These are phyloP conservation scores for Malacosoma neustria DNA, from an alignment of 2,888 invertebrate species.

Conservation along the genomic window DNA sequence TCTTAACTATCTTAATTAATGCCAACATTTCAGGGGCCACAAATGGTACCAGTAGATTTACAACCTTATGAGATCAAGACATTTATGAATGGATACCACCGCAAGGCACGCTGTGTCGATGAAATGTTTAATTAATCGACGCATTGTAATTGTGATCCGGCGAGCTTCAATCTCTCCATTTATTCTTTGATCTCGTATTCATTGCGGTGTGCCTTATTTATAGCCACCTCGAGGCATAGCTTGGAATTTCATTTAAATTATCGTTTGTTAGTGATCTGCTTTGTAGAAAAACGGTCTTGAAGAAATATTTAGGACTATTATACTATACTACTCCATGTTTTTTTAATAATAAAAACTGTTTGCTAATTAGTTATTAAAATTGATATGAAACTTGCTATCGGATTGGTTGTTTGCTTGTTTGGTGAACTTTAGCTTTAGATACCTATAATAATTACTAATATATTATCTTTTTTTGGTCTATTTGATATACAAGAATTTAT, in stretches of 20 bases:
- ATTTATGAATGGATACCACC: conserved; percentile 13
- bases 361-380: too few relatives aligned
- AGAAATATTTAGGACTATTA: too few relatives aligned
- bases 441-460: too few relatives aligned
- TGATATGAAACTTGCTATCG: too few relatives aligned
- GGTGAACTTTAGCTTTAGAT: too few relatives aligned
- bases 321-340: too few relatives aligned
- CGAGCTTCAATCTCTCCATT: neutral
- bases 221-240: neutral
- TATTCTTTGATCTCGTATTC: conserved; percentile 6
- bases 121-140: conserved; percentile 12
- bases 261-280: too few relatives aligned
- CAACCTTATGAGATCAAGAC: neutral
- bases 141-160: conserved; percentile 6
- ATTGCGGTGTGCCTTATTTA: neutral
- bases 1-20: too few relatives aligned
- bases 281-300: conserved; percentile 20
- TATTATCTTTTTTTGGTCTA: too few relatives aligned
- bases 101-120: conserved; percentile 7
- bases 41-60: neutral
- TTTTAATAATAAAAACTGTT: too few relatives aligned
- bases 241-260: neutral
- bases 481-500: too few relatives aligned
- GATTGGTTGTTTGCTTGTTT: too few relatives aligned
- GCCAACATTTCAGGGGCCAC: neutral